Percentiles rank a stretch among this genome's conserved stretches.
Conservation (phyloP, 2,797 vertebrate genomes). For the Lophius americanus region DNA sequence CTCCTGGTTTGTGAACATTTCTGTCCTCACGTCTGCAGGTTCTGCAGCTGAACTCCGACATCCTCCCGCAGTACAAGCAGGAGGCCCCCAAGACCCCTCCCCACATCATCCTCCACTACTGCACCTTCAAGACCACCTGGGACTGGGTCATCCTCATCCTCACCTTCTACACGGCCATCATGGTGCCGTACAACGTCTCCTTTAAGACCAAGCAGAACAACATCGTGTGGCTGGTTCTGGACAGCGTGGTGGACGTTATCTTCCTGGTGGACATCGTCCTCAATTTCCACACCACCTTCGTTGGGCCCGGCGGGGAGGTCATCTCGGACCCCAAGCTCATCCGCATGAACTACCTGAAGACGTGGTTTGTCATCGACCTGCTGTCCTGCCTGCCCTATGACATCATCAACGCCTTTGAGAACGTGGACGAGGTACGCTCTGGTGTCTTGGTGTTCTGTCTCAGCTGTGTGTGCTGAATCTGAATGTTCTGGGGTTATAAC, state of each 20-base stretch:
- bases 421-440: constrained; percentile 92
- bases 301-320: constrained; percentile 94
- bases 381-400: constrained; percentile 97
- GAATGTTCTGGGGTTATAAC: too few species aligned
- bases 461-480: neutral
- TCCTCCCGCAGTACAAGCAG: constrained; percentile 98
- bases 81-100: constrained; percentile 97
- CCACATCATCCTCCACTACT: constrained; percentile 97
- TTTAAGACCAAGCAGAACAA: constrained; percentile 99
- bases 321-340: constrained; percentile 97
- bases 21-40: constrained; percentile 78
- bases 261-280: constrained; percentile 97
- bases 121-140: constrained; percentile 98
- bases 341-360: constrained; percentile 98
- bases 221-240: constrained; percentile 95
- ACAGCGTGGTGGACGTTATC: constrained; percentile 96
- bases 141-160: constrained; percentile 98
- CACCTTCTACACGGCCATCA: constrained; percentile 98
- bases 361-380: constrained; percentile 98
- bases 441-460: neutral
- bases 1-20: neutral
- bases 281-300: constrained; percentile 98
- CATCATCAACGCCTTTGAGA: constrained; percentile 99
- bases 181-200: constrained; percentile 97
- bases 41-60: constrained; percentile 94